A percentile compares a stretch with the other conserved stretches of the same genome.
phyloP scores from a whole-genome alignment of 2,888 invertebrate species.

The Halocaridina rubra region DNA sequence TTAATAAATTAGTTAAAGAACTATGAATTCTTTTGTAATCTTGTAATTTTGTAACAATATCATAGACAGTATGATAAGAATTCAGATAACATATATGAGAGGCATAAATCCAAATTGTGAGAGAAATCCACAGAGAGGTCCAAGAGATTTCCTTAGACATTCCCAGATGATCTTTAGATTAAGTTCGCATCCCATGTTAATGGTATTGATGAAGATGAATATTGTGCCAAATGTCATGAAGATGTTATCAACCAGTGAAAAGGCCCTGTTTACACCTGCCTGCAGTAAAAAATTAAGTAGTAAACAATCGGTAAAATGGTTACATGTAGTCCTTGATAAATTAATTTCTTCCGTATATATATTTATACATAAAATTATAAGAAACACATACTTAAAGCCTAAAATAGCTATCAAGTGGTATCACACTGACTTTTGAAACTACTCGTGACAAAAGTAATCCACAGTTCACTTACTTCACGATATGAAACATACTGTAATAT shows the following conservation, averaged over 20 bases:
- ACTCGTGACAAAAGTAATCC: too few relatives aligned
- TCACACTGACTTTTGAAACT: too few relatives aligned
- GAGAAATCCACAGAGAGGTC: slow-evolving; percentile 70
- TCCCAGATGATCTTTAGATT: slow-evolving; percentile 68
- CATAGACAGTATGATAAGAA: too few relatives aligned
- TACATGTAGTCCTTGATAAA: too few relatives aligned
- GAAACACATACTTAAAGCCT: not conserved
- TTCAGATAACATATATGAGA: slow-evolving; percentile 70
- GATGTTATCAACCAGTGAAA: slow-evolving; percentile 3
- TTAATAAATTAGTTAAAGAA: too few relatives aligned
- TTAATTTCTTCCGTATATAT: too few relatives aligned
- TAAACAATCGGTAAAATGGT: too few relatives aligned
- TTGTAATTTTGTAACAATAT: too few relatives aligned
- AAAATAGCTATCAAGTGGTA: too few relatives aligned
- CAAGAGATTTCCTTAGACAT: slow-evolving; percentile 70
- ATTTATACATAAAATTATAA: not conserved
- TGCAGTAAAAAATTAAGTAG: not conserved
- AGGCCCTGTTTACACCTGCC: slow-evolving; percentile 25
- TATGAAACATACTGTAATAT: not conserved
- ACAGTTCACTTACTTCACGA: too few relatives aligned
- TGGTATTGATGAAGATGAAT: too few relatives aligned
- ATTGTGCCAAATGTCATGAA: slow-evolving; percentile 67
- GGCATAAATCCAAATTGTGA: slow-evolving; percentile 73
- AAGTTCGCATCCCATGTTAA: slow-evolving; percentile 70
- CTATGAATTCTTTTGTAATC: too few relatives aligned